Base-by-base conservation (phyloP, 2,797 vertebrate genomes). In the Momotus momota region DNA sequence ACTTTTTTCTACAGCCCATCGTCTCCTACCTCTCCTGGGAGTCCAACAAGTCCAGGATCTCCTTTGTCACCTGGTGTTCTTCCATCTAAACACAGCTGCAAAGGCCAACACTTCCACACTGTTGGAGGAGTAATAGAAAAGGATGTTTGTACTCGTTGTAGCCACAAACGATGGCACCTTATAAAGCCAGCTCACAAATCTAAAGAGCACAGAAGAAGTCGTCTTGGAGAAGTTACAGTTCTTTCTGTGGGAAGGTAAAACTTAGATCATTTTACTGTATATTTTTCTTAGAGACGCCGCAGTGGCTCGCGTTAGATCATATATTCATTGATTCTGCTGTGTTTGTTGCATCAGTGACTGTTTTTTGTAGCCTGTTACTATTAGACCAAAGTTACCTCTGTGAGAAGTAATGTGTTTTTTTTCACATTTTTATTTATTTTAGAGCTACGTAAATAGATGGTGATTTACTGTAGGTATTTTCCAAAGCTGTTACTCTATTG, bases 221-320 rank as follows among this genome's bases (percentile, higher is more conserved):
- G 98, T n/a, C 70, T 91, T 3, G 98, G 98, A 58, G 99, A 99
- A 93, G 98, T 99, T 94, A 99, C 99, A 0, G 99, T 99, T 33
- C 98, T 99, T 77, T 98, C 99, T 41, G 99, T 99, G 71, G 99
- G 99, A 98, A 99, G 99, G 99, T 99, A 94, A 96, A 95, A 52
- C 33, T 41, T 25, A 3, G 29, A 17, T 41, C 0, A 18, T 45
- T 80, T 78, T 62, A 11, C 16, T 74, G 9, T 48, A 4, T 75
- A 2, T 20, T 65, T 75, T 23, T 29, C 26, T 61, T 73, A 27
- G 4, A 26, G 65, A 7, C 2, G 3, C 52, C 77, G 0, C 22
- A 57, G n/a, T 49, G 38, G 10, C 55, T 3, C 1, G 0, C 55
- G 26, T 48, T 81, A 51, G 35, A 45, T 94, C 49, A 73, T 15